Percentiles rank a stretch among this genome's conserved stretches.
These are phyloP conservation scores for Hirtodrosophila histrioides DNA, from an alignment of 2,888 invertebrate species.

Conservation along the genomic window DNA sequence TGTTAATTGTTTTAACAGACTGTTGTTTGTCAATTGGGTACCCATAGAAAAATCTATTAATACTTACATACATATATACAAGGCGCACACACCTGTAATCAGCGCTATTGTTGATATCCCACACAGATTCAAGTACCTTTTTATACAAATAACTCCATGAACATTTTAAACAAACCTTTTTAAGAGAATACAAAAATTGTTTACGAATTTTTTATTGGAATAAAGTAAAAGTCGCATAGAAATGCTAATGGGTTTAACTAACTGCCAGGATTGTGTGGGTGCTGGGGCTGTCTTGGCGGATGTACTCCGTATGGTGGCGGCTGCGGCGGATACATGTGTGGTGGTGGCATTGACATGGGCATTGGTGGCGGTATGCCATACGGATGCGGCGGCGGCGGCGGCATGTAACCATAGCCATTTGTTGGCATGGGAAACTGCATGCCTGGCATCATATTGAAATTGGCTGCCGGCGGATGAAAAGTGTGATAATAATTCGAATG, in stretches of 20 bases:
- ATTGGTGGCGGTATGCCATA: slow-evolving; percentile 47
- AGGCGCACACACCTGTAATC: slow-evolving; percentile 49
- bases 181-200: slow-evolving; percentile 41
- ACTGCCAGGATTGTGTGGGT: slow-evolving; percentile 34
- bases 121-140: slow-evolving; percentile 72
- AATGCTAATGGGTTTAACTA: slow-evolving; percentile 5
- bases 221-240: slow-evolving; percentile 32
- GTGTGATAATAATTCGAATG: slow-evolving; percentile 81
- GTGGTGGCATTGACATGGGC: slow-evolving; percentile 29
- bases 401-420: slow-evolving; percentile 61
- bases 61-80: slow-evolving; percentile 31
- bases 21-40: slow-evolving; percentile 47
- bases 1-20: neutral
- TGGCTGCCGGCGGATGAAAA: slow-evolving; percentile 58
- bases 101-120: slow-evolving; percentile 55
- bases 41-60: slow-evolving; percentile 11
- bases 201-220: slow-evolving; percentile 54
- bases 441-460: slow-evolving; percentile 64
- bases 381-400: slow-evolving; percentile 26
- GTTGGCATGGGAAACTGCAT: slow-evolving; percentile 54
- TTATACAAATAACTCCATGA: slow-evolving; percentile 60
- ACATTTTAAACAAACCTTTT: slow-evolving; percentile 55
- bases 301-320: slow-evolving; percentile 27
- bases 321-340: slow-evolving; percentile 43
- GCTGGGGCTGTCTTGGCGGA: slow-evolving; percentile 16